Evolutionary conservation across 1,140 invertebrate species (phyloP), one percentile per base, ranked within the genome.

Genomic region (Aradophagus sp.): DNA sequence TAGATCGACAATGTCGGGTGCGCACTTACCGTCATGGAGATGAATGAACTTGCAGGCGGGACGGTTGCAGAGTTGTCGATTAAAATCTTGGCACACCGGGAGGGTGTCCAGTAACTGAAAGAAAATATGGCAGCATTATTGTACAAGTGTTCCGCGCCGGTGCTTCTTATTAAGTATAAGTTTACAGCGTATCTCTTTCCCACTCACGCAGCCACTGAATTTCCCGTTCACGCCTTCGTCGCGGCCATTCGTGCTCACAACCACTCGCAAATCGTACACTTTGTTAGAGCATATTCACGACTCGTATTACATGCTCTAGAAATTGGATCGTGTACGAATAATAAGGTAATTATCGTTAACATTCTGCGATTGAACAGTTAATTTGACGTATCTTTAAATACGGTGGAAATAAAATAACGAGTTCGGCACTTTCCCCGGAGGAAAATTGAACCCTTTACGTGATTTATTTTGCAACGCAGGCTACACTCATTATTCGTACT

Each of bases 81-180:
- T 97, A 97, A 97, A 97, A 97, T 97, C 96, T 94, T 93, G 95
- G 95, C 94, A 98, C 92, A 96, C 95, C 94, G 92, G 96, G 94
- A 96, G 95, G 95, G 94, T 97, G 95, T 96, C 96, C 95, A 96
- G 95, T 95, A 97, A 97, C 96, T 98, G 92, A 86, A 94, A 94
- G 87, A 86, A 89, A 85, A 85, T 82, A 80, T 79, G 73, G 73
- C 80, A 73, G 63, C 56, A 75, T 73, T 72, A 76, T 73, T 78
- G 71, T 77, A 76, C 56, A 76, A 76, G 53, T 66, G 69, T 47
- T 67, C 53, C 38, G 14, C 14, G 20, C 44, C 26, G 31, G 45
- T 50, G 45, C 14, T 66, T 52, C 23, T 15, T 65, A 63, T 65
- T 63, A 73, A 65, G 20, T 68, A 52, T 75, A 75, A 53, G 65